Evolutionary conservation across 2,113 vertebrate genomes (phyloP), one percentile per base, ranked within the genome.

Genomic region (Manacus vitellinus): DNA sequence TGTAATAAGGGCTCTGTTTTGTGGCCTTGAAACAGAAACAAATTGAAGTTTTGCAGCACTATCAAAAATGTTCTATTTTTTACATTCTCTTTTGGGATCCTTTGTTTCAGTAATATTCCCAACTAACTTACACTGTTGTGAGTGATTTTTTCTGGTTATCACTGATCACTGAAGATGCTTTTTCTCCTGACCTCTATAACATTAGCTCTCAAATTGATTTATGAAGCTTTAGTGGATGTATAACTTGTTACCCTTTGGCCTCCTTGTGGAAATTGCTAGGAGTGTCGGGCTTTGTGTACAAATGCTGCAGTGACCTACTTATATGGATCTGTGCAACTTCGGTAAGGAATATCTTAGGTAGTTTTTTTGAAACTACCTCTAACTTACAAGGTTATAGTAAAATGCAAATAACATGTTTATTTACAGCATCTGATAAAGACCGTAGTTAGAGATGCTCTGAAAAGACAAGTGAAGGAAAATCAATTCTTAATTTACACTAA

Each of bases 171-270:
- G 79, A 85, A 94, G 88, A 92, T 1, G 11, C 39, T 86, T 91
- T 86, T 56, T 94, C 39, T 89, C 27, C 59, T 95, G 89, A 95
- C 79, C 88, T 37, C 24, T 81, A 28, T 89, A 94, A 80, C 79
- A 89, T 85, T 77, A 91, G 65, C 83, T 95, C 86, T 95, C 91
- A 95, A 90, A 96, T 84, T 96, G 94, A 96, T 95, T 97, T 96
- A 97, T 95, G 92, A 91, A 91, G 83, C 91, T 81, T 91, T 86
- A 84, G 85, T 59, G 58, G 47, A 52, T 89, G 72, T 74, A 94
- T 77, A 91, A 65, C 43, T 92, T 92, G 72, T 55, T 97, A 86
- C 59, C 72, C 55, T 88, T 83, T 86, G 73, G 55, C 68, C 55
- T 88, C 83, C 76, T 84, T 89, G 83, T 91, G 86, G 76, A 95